These are phyloP conservation scores for Chironomus riparius DNA, from an alignment of 2,888 invertebrate genomes.

Conservation along the genomic window DNA sequence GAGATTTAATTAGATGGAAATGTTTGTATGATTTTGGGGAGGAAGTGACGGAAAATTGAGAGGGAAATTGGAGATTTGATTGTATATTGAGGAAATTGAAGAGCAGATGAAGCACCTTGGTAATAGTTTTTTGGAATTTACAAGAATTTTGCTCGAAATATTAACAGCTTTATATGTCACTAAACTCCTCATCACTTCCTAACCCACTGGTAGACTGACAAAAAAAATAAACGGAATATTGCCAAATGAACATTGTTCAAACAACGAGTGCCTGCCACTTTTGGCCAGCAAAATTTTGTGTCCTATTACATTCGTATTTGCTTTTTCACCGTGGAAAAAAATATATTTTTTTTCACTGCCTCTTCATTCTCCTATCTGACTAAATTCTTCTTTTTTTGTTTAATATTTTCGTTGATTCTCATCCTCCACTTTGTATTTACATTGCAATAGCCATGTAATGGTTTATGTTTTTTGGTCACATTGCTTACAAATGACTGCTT, in stretches of 20 bases:
- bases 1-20: neutral
- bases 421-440: neutral
- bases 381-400: neutral
- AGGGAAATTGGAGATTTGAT: no score
- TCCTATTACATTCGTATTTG: neutral
- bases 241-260: slow-evolving; percentile 6
- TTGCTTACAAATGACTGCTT: neutral
- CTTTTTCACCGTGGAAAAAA: neutral
- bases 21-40: neutral
- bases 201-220: neutral
- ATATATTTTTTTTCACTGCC: neutral
- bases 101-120: no score
- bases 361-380: neutral
- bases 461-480: slow-evolving; percentile 1
- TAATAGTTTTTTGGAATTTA: no score
- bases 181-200: no score
- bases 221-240: no score
- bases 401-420: no score
- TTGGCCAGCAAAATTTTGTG: neutral
- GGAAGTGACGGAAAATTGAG: no score
- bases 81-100: no score
- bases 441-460: neutral
- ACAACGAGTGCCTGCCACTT: slow-evolving; percentile 16
- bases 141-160: no score
- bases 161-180: no score